These are phyloP conservation scores for Chirona hameri DNA, from an alignment of 2,888 invertebrate species.

Conservation along the genomic window DNA sequence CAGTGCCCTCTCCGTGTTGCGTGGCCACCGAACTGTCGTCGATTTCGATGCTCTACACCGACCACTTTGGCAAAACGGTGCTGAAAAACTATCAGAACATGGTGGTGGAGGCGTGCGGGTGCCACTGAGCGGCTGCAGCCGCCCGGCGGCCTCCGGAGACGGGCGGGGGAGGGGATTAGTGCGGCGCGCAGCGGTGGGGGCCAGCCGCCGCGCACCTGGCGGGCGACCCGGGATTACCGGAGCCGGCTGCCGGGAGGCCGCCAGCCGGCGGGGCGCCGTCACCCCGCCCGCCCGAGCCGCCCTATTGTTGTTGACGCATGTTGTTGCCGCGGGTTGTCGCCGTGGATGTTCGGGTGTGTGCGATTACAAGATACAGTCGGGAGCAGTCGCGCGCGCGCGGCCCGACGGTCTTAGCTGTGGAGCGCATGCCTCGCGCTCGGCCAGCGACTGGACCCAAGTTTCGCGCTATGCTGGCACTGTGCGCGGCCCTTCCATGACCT, in stretches of 20 bases:
- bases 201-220: slow-evolving; percentile 28
- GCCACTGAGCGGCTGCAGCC: slow-evolving; percentile 63
- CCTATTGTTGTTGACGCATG: background rate
- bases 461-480: background rate
- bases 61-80: slow-evolving; percentile 90
- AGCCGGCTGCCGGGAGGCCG: background rate
- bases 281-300: background rate
- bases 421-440: background rate
- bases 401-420: background rate
- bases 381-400: background rate
- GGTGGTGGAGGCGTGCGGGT: slow-evolving; percentile 97
- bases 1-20: slow-evolving; percentile 94
- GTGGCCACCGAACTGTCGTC: slow-evolving; percentile 91
- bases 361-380: background rate
- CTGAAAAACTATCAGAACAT: slow-evolving; percentile 99
- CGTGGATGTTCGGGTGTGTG: background rate
- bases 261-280: background rate
- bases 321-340: background rate
- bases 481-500: slow-evolving; percentile 1
- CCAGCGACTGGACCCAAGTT: background rate
- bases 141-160: background rate
- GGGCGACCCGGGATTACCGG: slow-evolving; percentile 10
- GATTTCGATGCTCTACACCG: slow-evolving; percentile 94
- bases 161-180: slow-evolving; percentile 1
- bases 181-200: background rate